Evolutionary conservation across 2,888 invertebrate species (phyloP).

Genomic region (Slavum lentiscoides): DNA sequence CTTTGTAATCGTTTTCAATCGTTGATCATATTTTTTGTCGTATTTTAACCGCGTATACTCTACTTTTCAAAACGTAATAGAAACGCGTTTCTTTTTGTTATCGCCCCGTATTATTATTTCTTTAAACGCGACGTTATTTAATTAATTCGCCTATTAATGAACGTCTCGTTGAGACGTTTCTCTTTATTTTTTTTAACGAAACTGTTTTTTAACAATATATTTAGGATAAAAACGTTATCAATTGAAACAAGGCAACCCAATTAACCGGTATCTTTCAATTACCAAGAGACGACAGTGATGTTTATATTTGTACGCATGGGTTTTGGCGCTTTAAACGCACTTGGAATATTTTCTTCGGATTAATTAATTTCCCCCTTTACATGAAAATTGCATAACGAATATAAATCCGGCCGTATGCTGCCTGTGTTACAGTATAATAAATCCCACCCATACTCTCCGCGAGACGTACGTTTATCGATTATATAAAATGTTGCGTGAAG

Average conservation of each 20-base stretch:
- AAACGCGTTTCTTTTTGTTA: no score
- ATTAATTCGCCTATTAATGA: no score
- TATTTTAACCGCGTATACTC: no score
- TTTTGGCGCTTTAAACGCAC: not conserved
- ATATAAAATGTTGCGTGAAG: no score
- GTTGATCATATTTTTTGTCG: no score
- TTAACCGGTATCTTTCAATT: not conserved
- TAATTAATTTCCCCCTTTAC: not conserved
- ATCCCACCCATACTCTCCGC: not conserved
- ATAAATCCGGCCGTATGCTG: not conserved
- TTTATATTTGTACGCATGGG: not conserved
- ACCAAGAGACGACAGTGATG: not conserved
- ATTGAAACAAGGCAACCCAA: not conserved
- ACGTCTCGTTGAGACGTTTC: no score
- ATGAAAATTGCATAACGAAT: not conserved
- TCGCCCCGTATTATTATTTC: no score
- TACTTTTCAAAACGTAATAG: no score
- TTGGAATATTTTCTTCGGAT: not conserved
- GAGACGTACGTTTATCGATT: not conserved
- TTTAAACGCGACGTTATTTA: no score
- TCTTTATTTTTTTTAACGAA: no score
- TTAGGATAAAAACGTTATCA: not conserved
- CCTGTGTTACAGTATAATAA: not conserved
- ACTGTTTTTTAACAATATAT: not conserved
- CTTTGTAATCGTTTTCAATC: no score